Evolutionary conservation across 2,113 vertebrate genomes (phyloP), one percentile per base, ranked within the genome.

Genomic region (Anoplopoma fimbria): DNA sequence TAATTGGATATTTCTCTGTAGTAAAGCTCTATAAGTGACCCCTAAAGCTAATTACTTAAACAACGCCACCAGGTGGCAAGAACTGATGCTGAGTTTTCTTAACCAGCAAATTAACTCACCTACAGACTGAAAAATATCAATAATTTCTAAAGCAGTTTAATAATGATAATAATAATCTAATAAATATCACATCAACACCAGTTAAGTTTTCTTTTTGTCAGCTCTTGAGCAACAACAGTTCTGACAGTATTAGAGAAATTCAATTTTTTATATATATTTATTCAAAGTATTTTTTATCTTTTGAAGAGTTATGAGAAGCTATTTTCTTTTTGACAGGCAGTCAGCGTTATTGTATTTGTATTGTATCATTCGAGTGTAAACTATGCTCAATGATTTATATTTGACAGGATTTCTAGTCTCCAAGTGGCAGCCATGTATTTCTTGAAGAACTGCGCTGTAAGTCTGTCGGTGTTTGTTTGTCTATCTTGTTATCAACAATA

Each of bases 1-100:
- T 91, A 87, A 93, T 87, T 69, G 81, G 83, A 84, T 92, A 91
- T 71, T 71, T 33, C n/a, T 17, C 58, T n/a, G 75, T 82, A 65
- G 75, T 88, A 86, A 80, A 87, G 71, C 73, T 83, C 55, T 74
- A 79, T 57, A 31, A 57, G 47, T 85, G 60, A 75, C 47, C 62
- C 45, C 57, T 57, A 21, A 31, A 29, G 31, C 33, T 61, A 69
- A 45, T 74, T 69, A 77, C 65, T 75, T 63, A 33, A 51, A 83
- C 68, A 77, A 2, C 1, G 29, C 79, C 81, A 89, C 85, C 81
- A 81, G 64, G 73, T 81, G 80, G 79, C 17, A 33, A 83, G 57
- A 68, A 72, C 3, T 17, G 15, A 70, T 69, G 13, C 27, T 64
- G 42, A 29, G 64, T 60, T 84, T 79, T 29, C 40, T 9, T n/a